Evolutionary conservation across 2,888 invertebrate species (phyloP), one percentile per base, ranked within the genome.

Genomic region (Patella caerulea): DNA sequence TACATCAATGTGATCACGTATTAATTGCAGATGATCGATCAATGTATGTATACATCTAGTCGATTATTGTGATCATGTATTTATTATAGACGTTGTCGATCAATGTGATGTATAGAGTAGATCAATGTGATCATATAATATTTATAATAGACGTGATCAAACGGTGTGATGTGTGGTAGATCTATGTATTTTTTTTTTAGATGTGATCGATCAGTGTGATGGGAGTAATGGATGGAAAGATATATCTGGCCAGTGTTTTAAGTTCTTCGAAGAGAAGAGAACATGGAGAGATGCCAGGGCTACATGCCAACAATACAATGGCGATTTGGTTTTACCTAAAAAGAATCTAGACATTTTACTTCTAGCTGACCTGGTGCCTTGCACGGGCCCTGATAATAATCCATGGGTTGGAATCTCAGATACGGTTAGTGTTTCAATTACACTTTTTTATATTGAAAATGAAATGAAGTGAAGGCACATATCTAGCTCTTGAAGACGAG

Each of bases 331-430:
- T 2, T 19, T 82, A 14, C 85, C 78, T 55, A 79, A 79, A 24
- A 75, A 79, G 29, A 74, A 80, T 52, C 69, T 78, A 53, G 75
- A 83, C 71, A 19, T 83, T 29, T 65, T 77, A 11, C 75, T 79
- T 9, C 72, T 85, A 24, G 79, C 81, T 53, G 84, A 83, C 56
- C 74, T 86, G 19, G 73, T 86, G 0, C 45, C 78, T 11, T 86
- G 86, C 78, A 80, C 79, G 14, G 80, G 80, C 5, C 73, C 53
- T 2, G 82, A 82, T 19, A 82, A 83, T 59, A 79, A 83, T 15
- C 74, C 82, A 0, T 87, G 87, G 87, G 83, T 85, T 53, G 87
- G 86, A 12, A 74, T 86, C 1, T 86, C 87, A 45, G 87, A 86
- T 75, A 83, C 79, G n/a, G 87, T 87, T 78, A 79, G 83, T 78